phyloP scores from a whole-genome alignment of 2,797 vertebrate genomes.

The Trematomus bernacchii region DNA sequence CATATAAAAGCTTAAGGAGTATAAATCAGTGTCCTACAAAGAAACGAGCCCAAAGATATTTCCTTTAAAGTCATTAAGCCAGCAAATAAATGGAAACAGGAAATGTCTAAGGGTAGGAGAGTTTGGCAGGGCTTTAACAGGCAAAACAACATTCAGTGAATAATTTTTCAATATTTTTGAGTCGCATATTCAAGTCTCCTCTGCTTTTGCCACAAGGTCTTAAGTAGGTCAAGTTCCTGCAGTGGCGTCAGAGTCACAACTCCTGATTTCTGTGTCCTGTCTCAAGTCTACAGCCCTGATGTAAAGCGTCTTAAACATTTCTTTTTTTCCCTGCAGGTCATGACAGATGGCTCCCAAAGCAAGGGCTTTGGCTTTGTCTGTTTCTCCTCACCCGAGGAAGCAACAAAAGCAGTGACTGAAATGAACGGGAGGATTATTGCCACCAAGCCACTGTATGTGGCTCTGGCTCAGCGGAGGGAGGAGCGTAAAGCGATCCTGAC shows the following conservation, averaged over 20 bases:
- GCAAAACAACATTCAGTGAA: not conserved
- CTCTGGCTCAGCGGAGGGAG: constrained; percentile 95
- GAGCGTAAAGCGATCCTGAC: constrained; percentile 97
- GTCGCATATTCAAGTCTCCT: not conserved
- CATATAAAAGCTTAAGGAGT: no score
- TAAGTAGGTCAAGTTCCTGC: not conserved
- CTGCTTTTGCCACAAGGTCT: not conserved
- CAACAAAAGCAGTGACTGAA: constrained; percentile 97
- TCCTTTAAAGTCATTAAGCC: no score
- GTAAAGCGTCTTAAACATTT: not conserved
- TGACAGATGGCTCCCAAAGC: constrained; percentile 96
- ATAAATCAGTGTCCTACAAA: no score
- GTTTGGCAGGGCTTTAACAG: not conserved
- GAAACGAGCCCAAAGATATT: no score
- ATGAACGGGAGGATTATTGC: constrained; percentile 97
- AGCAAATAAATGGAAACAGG: no score
- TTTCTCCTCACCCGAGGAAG: constrained; percentile 99
- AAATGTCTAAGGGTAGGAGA: not conserved
- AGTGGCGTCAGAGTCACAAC: not conserved
- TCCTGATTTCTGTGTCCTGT: not conserved
- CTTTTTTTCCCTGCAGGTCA: constrained; percentile 86
- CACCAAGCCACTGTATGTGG: constrained; percentile 97
- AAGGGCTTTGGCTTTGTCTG: constrained; percentile 99
- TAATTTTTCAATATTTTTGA: not conserved
- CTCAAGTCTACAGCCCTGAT: not conserved